phyloP scores from a whole-genome alignment of 2,797 vertebrate genomes.

The Margarornis squamiger region DNA sequence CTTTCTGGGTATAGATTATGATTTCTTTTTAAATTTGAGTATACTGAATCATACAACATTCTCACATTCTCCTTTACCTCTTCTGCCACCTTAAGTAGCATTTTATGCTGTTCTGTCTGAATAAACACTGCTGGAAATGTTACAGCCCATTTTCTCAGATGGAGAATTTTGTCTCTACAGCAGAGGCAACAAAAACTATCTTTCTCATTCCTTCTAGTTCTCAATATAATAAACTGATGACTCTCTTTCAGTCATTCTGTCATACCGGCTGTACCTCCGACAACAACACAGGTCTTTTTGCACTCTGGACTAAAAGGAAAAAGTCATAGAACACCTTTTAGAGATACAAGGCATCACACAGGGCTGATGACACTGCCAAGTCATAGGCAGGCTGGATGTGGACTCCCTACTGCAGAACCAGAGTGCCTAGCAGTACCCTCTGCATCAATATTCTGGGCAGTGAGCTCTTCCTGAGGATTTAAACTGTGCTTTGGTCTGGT shows the following conservation, averaged over 20 bases:
- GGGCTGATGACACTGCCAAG: neutral
- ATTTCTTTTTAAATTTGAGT: neutral
- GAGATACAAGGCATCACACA: rapidly evolving
- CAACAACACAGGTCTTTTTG: neutral
- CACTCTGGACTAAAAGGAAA: neutral
- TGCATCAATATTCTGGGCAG: neutral
- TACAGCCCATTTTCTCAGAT: neutral
- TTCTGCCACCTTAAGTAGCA: neutral
- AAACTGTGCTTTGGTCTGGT: neutral
- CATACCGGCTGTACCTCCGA: neutral
- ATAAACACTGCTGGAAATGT: neutral
- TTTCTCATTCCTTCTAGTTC: neutral
- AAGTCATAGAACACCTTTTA: neutral
- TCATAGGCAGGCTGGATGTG: too few relatives aligned
- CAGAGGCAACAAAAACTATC: neutral
- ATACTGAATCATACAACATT: neutral
- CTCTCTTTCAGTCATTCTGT: neutral
- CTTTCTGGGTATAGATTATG: neutral
- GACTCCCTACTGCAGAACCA: neutral
- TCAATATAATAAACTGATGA: neutral
- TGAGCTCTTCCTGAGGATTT: neutral
- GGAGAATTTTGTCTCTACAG: neutral
- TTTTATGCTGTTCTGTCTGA: neutral
- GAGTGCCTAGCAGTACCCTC: neutral
- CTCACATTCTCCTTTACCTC: neutral